Base-by-base conservation (phyloP, 1,140 invertebrate species). In the Ooceraea biroi region DNA sequence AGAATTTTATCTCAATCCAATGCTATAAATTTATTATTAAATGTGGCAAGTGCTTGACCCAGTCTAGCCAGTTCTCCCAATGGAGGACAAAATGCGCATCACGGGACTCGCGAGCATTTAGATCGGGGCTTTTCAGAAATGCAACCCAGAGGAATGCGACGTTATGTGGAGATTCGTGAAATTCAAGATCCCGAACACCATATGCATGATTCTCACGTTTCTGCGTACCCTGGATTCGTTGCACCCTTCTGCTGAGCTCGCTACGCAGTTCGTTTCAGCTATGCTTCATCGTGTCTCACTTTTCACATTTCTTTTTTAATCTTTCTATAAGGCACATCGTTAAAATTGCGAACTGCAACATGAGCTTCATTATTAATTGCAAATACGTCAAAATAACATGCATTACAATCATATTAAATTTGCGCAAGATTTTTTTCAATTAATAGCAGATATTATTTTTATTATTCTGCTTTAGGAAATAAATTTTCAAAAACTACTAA, bases 151-250 rank as follows among this genome's bases (percentile, higher is more conserved):
- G 76, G 76, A 78, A 78, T 57, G 63, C 63, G 36, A 17, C 76
- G 48, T 78, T 78, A 78, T 55, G 63, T 55, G 17, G n/a, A 12
- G 22, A 17, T 63, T 78, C 63, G 76, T 78, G 76, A 78, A 78
- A 78, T 78, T 78, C 76, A 78, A 78, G 76, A 68, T 63, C 76
- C 76, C n/a, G 22, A 63, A 36, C 76, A 17, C 63, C 50, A 68
- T 57, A 44, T 78, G 76, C 76, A 78, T 44, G 76, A 78, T 68
- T 78, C 76, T 78, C 63, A 78, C 76, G 50, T 78, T 78, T 68
- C 36, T 77, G 48, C 76, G 8, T 69, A 68, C 30, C 2, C 48
- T 44, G 63, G 22, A 52, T 30, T 46, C 66, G 19, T 36, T 7
- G 50, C 50, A n/a, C 14, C 22, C 36, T 55, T 76, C 58, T 30